A percentile compares a stretch with the other conserved stretches of the same genome.
These are phyloP conservation scores for Idaea straminata DNA, from an alignment of 2,888 invertebrate species.

Conservation along the genomic window DNA sequence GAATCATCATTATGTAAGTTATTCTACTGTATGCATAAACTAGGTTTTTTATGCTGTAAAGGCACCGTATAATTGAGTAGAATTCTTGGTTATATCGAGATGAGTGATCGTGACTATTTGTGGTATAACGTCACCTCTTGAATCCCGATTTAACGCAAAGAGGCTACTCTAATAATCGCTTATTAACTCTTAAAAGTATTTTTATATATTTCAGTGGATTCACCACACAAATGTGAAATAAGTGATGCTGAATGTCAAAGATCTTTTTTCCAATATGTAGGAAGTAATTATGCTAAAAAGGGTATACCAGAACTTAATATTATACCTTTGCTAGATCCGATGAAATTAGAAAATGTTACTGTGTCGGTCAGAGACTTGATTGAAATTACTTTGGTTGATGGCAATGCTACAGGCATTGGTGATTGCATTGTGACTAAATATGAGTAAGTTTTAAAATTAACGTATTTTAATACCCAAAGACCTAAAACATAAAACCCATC, in stretches of 20 bases:
- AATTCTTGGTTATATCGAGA: neutral
- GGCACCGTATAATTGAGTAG: neutral
- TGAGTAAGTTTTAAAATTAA: conserved; percentile 20
- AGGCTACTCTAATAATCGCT: neutral
- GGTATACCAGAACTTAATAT: conserved; percentile 43
- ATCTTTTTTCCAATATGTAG: conserved; percentile 26
- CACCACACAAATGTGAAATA: conserved; percentile 36
- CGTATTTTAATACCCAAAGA: too few species aligned
- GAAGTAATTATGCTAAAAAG: conserved; percentile 28
- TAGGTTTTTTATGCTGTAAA: neutral
- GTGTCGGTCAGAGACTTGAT: conserved; percentile 32
- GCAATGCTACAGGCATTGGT: conserved; percentile 38
- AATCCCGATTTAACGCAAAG: neutral
- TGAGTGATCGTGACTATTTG: neutral
- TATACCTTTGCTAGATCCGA: conserved; percentile 45
- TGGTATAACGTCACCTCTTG: too few species aligned
- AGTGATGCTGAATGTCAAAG: conserved; percentile 36
- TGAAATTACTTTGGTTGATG: conserved; percentile 41
- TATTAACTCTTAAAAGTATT: neutral
- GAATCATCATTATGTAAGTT: neutral
- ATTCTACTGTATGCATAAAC: neutral
- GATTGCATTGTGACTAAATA: conserved; percentile 37
- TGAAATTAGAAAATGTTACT: conserved; percentile 30
- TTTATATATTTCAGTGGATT: neutral
- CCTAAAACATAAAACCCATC: too few species aligned